phyloP scores from a whole-genome alignment of 2,797 vertebrate species.

The Anabas testudineus region DNA sequence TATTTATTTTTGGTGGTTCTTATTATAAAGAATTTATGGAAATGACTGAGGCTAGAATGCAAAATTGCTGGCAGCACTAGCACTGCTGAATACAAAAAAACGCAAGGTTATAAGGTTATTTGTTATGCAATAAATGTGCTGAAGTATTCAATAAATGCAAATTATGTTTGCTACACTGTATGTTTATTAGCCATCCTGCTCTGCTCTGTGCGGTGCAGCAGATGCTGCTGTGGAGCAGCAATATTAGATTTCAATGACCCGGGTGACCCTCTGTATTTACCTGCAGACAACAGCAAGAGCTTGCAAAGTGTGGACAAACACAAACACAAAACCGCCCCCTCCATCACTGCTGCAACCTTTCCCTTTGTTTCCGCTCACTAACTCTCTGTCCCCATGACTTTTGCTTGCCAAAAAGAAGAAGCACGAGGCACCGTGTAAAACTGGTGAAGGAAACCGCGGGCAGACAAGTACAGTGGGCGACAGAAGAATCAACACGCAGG shows the following conservation, averaged over 20 bases:
- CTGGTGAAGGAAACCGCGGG: constrained; percentile 31
- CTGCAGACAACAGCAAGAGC: constrained; percentile 20
- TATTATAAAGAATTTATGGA: background rate
- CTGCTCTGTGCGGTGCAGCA: background rate
- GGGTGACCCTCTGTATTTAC: constrained; percentile 33
- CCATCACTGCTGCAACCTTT: constrained; percentile 2
- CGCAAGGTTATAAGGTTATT: background rate
- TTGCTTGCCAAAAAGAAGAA: constrained; percentile 22
- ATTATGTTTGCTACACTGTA: background rate
- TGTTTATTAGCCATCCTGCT: background rate
- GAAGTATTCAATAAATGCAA: constrained; percentile 15
- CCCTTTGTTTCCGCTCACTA: background rate
- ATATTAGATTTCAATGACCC: constrained; percentile 24
- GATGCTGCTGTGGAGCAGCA: constrained; percentile 12
- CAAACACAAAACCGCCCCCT: background rate
- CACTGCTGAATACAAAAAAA: background rate
- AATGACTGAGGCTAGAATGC: background rate
- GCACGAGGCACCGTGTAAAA: constrained; percentile 48
- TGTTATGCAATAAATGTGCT: background rate
- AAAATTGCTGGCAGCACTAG: too few species aligned
- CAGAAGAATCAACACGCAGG: constrained; percentile 28
- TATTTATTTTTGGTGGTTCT: background rate
- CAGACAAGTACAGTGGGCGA: background rate
- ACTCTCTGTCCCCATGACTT: constrained; percentile 39
- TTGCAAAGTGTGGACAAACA: constrained; percentile 16